Evolutionary conservation across 2,888 invertebrate genomes (phyloP).

Genomic region (Drosophila vallismaia): DNA sequence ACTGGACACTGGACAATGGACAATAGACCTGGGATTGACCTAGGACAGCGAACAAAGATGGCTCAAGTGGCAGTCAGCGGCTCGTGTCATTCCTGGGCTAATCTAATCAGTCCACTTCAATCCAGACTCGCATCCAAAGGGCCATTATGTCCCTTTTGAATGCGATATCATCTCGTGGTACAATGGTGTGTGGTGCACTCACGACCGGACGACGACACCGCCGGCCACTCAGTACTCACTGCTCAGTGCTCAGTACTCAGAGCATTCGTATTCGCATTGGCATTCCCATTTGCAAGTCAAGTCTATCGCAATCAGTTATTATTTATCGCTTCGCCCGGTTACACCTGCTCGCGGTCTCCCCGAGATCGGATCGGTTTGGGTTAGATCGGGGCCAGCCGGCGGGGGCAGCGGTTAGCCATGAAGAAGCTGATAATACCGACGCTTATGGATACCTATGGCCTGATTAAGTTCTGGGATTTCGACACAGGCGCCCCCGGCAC

Average conservation of each 20-base stretch:
- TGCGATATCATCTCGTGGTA: constrained; percentile 35
- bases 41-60: constrained; percentile 14
- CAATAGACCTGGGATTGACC: constrained; percentile 23
- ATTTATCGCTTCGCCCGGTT: constrained; percentile 76
- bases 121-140: constrained; percentile 25
- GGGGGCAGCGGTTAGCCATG: constrained; percentile 52
- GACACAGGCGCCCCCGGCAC: constrained; percentile 65
- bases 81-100: constrained; percentile 55
- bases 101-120: constrained; percentile 67
- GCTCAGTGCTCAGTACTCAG: constrained; percentile 1
- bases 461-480: constrained; percentile 80
- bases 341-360: constrained; percentile 65
- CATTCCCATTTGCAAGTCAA: constrained; percentile 56
- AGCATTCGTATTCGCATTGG: background rate
- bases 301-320: constrained; percentile 75
- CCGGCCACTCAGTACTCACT: background rate
- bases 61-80: constrained; percentile 33
- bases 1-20: background rate
- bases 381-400: background rate
- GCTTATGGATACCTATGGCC: constrained; percentile 77
- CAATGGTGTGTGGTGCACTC: constrained; percentile 21
- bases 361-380: constrained; percentile 4
- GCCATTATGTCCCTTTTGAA: constrained; percentile 33
- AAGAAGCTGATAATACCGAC: constrained; percentile 79
- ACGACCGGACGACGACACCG: constrained; percentile 31